These are phyloP conservation scores for Bubo blakistoni DNA, from an alignment of 2,113 vertebrate species.

Conservation along the genomic window DNA sequence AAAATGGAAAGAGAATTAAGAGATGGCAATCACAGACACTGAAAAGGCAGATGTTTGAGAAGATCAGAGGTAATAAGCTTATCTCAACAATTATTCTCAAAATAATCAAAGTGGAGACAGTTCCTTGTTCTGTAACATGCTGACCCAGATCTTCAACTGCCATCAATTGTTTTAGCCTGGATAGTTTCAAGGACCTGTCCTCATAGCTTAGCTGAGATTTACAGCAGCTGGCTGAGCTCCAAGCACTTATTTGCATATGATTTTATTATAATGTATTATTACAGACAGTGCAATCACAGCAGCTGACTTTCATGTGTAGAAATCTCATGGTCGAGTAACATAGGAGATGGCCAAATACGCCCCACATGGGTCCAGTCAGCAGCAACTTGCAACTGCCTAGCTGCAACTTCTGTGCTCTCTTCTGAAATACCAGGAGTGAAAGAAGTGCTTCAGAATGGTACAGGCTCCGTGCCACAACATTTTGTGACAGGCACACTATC, in stretches of 20 bases:
- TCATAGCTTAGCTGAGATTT: conserved; percentile 37
- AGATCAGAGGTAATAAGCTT: conserved; percentile 53
- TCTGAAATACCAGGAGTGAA: neutral
- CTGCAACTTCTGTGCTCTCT: neutral
- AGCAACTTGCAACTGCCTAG: neutral
- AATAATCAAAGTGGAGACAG: conserved; percentile 28
- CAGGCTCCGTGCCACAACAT: neutral
- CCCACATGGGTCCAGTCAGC: neutral
- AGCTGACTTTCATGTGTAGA: neutral
- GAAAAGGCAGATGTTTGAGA: conserved; percentile 38
- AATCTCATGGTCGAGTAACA: neutral
- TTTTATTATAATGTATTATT: neutral
- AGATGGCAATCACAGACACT: neutral
- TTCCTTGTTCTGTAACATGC: conserved; percentile 14
- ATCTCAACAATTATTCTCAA: conserved; percentile 47
- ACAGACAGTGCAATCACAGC: neutral
- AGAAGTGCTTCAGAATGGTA: neutral
- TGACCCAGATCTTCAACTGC: conserved; percentile 35
- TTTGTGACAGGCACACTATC: neutral
- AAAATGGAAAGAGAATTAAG: conserved; percentile 63
- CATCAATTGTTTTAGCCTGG: conserved; percentile 17
- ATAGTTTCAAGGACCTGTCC: conserved; percentile 10
- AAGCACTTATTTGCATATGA: neutral
- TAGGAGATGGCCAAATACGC: neutral
- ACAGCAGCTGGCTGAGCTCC: neutral